Evolutionary conservation across 2,888 invertebrate species (phyloP), one percentile per base, ranked within the genome.

Genomic region (Xestia ashworthii): DNA sequence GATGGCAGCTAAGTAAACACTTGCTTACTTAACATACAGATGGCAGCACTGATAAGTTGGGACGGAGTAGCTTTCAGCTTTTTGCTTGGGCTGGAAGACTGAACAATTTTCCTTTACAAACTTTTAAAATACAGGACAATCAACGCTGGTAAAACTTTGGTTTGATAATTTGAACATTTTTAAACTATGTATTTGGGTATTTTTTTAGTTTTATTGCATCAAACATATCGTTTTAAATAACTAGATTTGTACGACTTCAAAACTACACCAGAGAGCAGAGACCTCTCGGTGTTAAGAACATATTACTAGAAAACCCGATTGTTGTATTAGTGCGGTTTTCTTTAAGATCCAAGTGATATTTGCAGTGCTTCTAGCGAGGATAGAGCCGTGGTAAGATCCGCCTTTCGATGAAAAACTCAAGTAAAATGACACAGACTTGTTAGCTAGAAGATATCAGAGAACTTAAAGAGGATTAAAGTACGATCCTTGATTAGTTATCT

Each of bases 11-110:
- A 67, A 65, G 44, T 22, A 5, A 62, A 48, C 16, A 48, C 12
- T 8, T 69, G 41, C 41, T 48, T 3, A 50, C n/a, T 58, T 62
- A 69, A 12, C 6, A 9, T 6, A 64, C 6, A 85, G 85, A 75
- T 85, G 85, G 76, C 85, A 84, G 74, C 84, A 81, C 76, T 58
- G 53, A 41, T 5, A 70, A 50, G 62, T 62, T 62, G 3, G 19
- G 6, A 0, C 11, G 9, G 22, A 19, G 25, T 6, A n/a, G 48
- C n/a, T 68, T 60, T 5, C 1, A 32, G 1, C 5, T 68, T 60
- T 6, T 0, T 38, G 2, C 4, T 50, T 46, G 4, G 19, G 16
- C 16, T 38, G 2, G 16, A 8, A 11, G 0, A 77, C 41, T 25
- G 25, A 67, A n/a, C n/a, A 78, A 58, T 22, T 53, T 38, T 25